A percentile compares a stretch with the other conserved stretches of the same genome.
Conservation (phyloP, 2,888 invertebrate species). For the Rhagium mordax region DNA sequence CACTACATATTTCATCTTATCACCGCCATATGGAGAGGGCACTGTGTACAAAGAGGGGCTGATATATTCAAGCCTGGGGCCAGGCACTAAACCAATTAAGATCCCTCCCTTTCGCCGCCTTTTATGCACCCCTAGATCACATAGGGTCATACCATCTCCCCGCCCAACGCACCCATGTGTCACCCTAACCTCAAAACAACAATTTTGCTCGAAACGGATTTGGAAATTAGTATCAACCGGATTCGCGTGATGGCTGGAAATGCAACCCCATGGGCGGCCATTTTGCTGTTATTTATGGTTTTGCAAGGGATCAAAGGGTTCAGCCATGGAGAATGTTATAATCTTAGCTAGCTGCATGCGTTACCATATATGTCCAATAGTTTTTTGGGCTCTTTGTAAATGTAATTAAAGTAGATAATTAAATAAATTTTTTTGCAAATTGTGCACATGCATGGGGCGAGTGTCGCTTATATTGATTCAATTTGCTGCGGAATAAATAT, state of each 20-base stretch:
- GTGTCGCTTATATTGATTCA: no score
- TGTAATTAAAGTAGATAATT: no score
- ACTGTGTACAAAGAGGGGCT: slow-evolving; percentile 54
- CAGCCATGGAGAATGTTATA: not conserved
- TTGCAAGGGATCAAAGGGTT: slow-evolving; percentile 1
- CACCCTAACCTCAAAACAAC: slow-evolving; percentile 49
- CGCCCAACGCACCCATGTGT: slow-evolving; percentile 57
- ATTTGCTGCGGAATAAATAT: no score
- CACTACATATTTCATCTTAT: slow-evolving; percentile 34
- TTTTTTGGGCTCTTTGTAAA: no score
- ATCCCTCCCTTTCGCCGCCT: slow-evolving; percentile 57
- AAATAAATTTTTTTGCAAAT: no score
- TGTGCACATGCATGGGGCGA: no score
- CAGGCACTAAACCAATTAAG: slow-evolving; percentile 60
- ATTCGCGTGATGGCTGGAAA: slow-evolving; percentile 52
- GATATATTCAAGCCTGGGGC: slow-evolving; percentile 50
- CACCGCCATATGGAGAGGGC: slow-evolving; percentile 41
- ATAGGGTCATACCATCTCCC: slow-evolving; percentile 53
- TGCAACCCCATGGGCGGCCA: slow-evolving; percentile 45
- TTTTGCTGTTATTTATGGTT: slow-evolving; percentile 50
- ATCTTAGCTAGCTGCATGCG: not conserved
- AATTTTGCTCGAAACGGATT: slow-evolving; percentile 55
- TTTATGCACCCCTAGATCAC: slow-evolving; percentile 51
- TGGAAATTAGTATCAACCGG: slow-evolving; percentile 58
- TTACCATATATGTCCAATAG: no score